Base-by-base conservation (phyloP, 2,797 vertebrate species). In the Cyclura pinguis region DNA sequence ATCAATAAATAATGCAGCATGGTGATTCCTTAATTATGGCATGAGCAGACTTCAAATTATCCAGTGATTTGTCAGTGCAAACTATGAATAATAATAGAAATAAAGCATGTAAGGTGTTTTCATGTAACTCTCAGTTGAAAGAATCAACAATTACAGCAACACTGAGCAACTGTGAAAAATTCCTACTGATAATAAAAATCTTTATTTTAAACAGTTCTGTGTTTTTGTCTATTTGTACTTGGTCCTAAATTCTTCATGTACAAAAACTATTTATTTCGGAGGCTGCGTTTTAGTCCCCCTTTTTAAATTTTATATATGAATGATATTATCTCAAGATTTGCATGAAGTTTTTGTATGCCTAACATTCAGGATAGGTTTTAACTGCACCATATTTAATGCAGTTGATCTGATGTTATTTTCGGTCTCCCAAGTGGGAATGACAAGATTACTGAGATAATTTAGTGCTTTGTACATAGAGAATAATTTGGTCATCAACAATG, bases 1-100 rank as follows among this genome's bases (percentile, higher is more conserved):
- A 90, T 32, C 10, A 69, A 87, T n/a, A 0, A 57, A 52, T 72
- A 87, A 59, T 1, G 0, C 50, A 80, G 81, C 1, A 0, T 16
- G 82, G 16, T 77, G 32, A 76, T 90, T 80, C 32, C 5, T 90
- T 9, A 22, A 16, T 0, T 89, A 42, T 32, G 35, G 42, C n/a
- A 1, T 67, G 1, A 78, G 1, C 78, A 0, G 27, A 62, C 67
- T 77, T 89, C 14, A 93, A 85, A 38, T 0, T 0, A 29, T 86
- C 80, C 82, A 84, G 77, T 91, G 72, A 90, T 90, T 10, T 57
- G 12, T 90, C 32, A 76, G 38, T 76, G 69, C 52, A 38, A 82
- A 18, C 35, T 42, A 29, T 72, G 35, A 67, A 50, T 81, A 73
- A 85, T n/a, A 35, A 18, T 84, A 5, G 0, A 89, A 84, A 83